Evolutionary conservation across 2,797 vertebrate species (phyloP).

Genomic region (Brachymystax lenok): DNA sequence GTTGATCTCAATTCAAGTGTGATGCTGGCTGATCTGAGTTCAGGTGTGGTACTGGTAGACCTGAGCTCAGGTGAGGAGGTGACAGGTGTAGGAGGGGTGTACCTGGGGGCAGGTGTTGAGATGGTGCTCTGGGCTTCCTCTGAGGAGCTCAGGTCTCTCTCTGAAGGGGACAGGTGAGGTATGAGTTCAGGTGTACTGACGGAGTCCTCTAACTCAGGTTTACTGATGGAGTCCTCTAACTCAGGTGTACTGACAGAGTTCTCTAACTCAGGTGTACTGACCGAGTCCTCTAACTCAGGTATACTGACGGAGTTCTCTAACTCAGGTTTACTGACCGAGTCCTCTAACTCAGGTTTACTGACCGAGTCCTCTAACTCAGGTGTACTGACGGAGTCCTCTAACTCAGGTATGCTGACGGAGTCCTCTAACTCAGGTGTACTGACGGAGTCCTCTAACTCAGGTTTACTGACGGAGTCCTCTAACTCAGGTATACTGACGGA

Average conservation of each 20-base stretch:
- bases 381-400: neutral
- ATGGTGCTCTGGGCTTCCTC: slow-evolving; percentile 40
- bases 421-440: slow-evolving; percentile 41
- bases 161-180: slow-evolving; percentile 28
- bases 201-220: slow-evolving; percentile 43
- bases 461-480: slow-evolving; percentile 26
- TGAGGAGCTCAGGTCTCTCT: slow-evolving; percentile 27
- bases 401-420: slow-evolving; percentile 33
- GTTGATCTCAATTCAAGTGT: neutral
- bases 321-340: slow-evolving; percentile 25
- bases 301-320: slow-evolving; percentile 30
- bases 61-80: slow-evolving; percentile 48
- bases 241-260: slow-evolving; percentile 37
- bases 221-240: too few species aligned
- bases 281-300: slow-evolving; percentile 24
- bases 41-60: slow-evolving; percentile 36
- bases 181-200: slow-evolving; percentile 37
- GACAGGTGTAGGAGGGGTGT: slow-evolving; percentile 60
- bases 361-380: slow-evolving; percentile 43
- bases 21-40: neutral
- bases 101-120: slow-evolving; percentile 54
- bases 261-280: slow-evolving; percentile 36
- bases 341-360: slow-evolving; percentile 29
- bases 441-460: slow-evolving; percentile 23
- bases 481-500: slow-evolving; percentile 31